Base-by-base conservation (phyloP, 1,140 invertebrate species). In the Subanguina moxae region DNA sequence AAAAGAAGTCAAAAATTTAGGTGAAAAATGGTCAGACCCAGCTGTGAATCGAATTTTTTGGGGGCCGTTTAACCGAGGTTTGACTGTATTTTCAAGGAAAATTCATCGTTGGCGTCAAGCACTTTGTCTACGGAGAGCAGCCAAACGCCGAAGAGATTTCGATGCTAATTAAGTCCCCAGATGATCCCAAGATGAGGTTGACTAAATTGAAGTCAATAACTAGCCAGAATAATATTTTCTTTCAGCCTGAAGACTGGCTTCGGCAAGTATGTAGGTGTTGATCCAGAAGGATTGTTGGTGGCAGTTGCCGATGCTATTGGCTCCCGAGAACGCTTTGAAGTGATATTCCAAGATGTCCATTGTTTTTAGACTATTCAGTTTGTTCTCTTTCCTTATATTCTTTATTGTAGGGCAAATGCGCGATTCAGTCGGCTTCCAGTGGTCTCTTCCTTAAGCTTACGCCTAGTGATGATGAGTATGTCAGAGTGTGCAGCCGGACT, bases 231-330 rank as follows among this genome's bases (percentile, higher is more conserved):
- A 25, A 21, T 19, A 25, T 61, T 23, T 32, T 62, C 27, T 72
- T 75, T 68, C 28, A 73, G 74, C 62, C 27, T 76, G 46, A 76
- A 76, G 73, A 76, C 74, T 25, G 74, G 74, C 0, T 76, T 77
- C 66, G 76, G 73, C 17, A 75, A 74, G 42, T 77, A 78, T 42
- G 56, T 78, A 23, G 75, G 75, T 11, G 69, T 77, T 17, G 67
- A 78, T 61, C 38, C 63, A 17, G 65, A 70, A 17, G 75, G 68
- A 7, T 28, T 38, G 9, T 58, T 77, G 45, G 62, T 78, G 9
- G 75, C 75, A 13, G 73, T 62, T n/a, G 68, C 73, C 17, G 74
- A 76, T 59, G 74, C 74, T 13, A 69, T 76, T 62, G 74, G 74
- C 7, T 28, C 70, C 9, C 23, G 73, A 52, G 73, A 75, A 62